Base-by-base conservation (phyloP, 2,113 vertebrate species). In the Okapia johnstoni region DNA sequence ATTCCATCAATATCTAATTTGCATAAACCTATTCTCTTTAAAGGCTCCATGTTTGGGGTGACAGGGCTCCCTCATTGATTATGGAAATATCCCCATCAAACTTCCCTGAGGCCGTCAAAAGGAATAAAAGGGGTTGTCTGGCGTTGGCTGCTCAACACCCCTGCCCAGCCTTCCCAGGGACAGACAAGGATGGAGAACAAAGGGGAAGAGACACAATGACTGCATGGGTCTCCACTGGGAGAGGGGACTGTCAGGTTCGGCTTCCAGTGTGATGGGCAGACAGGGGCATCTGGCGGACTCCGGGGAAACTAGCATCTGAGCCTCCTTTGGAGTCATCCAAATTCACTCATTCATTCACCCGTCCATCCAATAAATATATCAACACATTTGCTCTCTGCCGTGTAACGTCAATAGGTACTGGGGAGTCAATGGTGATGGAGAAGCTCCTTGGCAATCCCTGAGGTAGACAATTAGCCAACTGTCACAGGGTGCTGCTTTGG, bases 1-100 rank as follows among this genome's bases (percentile, higher is more conserved):
- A 99, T 98, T 97, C 98, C 99, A 99, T 99, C 99, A 99, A 99
- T 99, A 99, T 98, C 98, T 99, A 98, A 99, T 99, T 99, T 99
- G 99, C 99, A 99, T 99, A 99, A 99, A 99, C 99, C 99, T 99
- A 99, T 99, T 99, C 98, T 99, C 99, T 99, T 99, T 99, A 99
- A 99, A 99, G 99, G 99, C 99, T 99, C 99, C 98, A 98, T 98
- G 99, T 99, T 99, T 99, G 98, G 99, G 99, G 99, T 99, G 99
- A 99, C 99, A 99, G 99, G 99, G 99, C 99, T 99, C 99, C 99
- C 98, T 99, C 99, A 99, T 99, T 99, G 99, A 99, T 99, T 99
- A 99, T 99, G 99, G 98, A 99, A 99, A 99, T 99, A 98, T 98
- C 70, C 96, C 97, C 99, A 99, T 99, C 99, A 99, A 99, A 99